Conservation (phyloP, 2,113 vertebrate species). For the Rhea americana region DNA sequence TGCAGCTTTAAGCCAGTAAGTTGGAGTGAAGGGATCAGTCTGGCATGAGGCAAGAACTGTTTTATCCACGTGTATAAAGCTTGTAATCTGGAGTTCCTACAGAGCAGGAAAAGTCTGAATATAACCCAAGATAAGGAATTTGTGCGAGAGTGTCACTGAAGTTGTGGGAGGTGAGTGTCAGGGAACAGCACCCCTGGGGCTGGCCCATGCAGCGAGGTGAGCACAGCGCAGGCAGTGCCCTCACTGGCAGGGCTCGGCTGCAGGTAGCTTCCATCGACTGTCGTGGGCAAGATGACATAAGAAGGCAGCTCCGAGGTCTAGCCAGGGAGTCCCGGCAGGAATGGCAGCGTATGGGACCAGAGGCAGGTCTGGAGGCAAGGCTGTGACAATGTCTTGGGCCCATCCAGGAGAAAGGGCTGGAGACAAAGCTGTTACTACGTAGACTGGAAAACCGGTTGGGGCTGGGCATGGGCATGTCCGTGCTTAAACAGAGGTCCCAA, state of each 20-base stretch:
- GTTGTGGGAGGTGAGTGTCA: neutral
- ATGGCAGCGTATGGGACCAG: too few relatives aligned
- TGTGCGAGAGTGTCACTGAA: neutral
- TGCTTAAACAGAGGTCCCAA: too few relatives aligned
- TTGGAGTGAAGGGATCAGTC: rapidly evolving
- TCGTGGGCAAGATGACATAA: neutral
- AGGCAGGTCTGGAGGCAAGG: neutral
- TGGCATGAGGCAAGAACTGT: neutral
- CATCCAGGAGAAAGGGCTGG: neutral
- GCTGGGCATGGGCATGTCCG: neutral
- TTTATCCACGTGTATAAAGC: too few relatives aligned
- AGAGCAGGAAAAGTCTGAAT: neutral
- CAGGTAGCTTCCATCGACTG: neutral
- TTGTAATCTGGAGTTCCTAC: neutral
- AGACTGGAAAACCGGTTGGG: neutral
- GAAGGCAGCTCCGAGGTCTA: neutral
- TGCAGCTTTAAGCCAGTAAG: neutral
- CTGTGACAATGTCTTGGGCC: neutral
- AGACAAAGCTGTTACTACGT: neutral
- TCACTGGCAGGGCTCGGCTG: too few relatives aligned
- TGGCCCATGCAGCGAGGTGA: too few relatives aligned
- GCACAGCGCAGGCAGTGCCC: too few relatives aligned
- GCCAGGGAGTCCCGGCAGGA: neutral
- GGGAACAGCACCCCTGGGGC: neutral
- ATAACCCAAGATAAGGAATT: neutral